Conservation (phyloP, 2,113 vertebrate species). For the Spermophilus dauricus region DNA sequence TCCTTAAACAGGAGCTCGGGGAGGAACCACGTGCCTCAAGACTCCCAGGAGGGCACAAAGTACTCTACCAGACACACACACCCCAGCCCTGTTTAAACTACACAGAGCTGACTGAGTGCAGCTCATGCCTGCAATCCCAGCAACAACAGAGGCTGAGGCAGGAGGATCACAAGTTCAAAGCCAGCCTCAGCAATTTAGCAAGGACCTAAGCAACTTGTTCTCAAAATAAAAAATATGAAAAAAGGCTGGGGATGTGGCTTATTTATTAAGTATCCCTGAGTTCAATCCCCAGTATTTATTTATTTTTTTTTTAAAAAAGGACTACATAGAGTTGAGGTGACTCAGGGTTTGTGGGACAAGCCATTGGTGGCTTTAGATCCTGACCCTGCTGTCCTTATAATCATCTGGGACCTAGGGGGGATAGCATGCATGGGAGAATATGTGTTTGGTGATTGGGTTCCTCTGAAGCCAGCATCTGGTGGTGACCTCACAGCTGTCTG, state of each 20-base stretch:
- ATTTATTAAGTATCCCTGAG: neutral
- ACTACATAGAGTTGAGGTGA: neutral
- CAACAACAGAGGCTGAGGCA: neutral
- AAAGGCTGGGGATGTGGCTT: neutral
- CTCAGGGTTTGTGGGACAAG: neutral
- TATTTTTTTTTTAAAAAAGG: neutral
- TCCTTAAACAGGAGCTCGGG: neutral
- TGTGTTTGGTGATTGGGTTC: neutral
- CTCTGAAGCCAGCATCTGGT: neutral
- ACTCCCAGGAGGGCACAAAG: neutral
- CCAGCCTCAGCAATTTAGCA: neutral
- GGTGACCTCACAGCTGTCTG: neutral
- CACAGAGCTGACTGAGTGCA: fast-evolving
- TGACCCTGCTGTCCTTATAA: neutral
- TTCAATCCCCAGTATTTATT: neutral
- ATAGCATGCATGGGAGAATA: neutral
- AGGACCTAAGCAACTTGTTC: neutral
- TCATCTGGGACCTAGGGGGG: neutral
- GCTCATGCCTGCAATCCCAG: neutral
- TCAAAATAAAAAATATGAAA: neutral
- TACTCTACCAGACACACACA: neutral
- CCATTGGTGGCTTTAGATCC: neutral
- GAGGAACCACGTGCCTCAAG: neutral
- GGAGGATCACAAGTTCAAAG: neutral
- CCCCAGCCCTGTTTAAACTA: neutral